Conservation (phyloP, 2,797 vertebrate genomes). For the Numenius phaeopus region DNA sequence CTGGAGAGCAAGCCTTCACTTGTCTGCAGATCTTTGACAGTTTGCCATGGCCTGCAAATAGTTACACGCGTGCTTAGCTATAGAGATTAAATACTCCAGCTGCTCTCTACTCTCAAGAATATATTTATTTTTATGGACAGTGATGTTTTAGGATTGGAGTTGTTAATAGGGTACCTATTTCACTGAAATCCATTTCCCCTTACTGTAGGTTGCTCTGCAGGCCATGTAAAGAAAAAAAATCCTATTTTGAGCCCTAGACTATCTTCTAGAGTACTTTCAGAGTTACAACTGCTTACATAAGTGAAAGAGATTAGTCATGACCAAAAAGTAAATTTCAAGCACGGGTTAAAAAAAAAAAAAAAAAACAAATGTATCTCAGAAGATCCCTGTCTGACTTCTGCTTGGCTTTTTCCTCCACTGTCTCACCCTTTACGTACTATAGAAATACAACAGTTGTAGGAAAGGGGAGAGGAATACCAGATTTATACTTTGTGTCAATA, state of each 20-base stretch:
- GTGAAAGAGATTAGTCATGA: neutral
- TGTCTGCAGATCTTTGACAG: neutral
- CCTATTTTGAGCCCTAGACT: neutral
- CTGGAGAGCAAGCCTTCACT: neutral
- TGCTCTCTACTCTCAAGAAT: neutral
- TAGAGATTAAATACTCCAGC: neutral
- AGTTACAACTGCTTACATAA: neutral
- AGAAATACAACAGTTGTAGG: neutral
- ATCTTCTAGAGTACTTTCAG: neutral
- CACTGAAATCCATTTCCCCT: neutral
- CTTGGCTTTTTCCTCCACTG: neutral
- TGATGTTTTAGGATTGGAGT: neutral
- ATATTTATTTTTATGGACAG: neutral
- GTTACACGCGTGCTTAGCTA: fast-evolving
- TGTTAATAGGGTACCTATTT: neutral
- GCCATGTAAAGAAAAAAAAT: neutral
- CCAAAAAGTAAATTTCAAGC: neutral
- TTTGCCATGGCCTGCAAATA: neutral
- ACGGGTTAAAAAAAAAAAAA: too few relatives aligned
- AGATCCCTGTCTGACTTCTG: neutral
- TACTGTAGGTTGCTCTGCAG: neutral
- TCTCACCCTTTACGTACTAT: neutral
- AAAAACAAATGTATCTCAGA: neutral
- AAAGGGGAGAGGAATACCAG: neutral
- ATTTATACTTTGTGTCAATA: neutral